Evolutionary conservation across 2,113 vertebrate species (phyloP).

Genomic region (Archilochus colubris): DNA sequence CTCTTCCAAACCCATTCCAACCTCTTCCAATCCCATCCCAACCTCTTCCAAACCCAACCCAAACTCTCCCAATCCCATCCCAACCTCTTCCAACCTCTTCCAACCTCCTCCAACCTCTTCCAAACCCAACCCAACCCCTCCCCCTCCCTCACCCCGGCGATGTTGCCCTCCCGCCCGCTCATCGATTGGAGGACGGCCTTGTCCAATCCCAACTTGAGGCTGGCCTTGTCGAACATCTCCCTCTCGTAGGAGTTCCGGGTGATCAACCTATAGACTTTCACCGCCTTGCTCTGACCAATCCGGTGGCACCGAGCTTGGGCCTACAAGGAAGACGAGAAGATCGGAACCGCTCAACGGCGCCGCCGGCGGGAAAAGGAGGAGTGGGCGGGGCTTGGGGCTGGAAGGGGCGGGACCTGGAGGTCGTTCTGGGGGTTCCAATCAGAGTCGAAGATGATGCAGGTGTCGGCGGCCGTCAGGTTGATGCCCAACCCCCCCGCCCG

Average conservation of each 20-base stretch:
- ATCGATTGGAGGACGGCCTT: slow-evolving; percentile 94
- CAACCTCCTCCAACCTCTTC: too few species aligned
- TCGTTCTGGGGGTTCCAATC: slow-evolving; percentile 97
- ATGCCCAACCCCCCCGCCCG: slow-evolving; percentile 92
- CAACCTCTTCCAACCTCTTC: too few species aligned
- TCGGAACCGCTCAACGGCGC: too few species aligned
- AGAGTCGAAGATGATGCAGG: too few species aligned
- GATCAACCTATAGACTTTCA: slow-evolving; percentile 96
- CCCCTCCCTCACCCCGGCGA: slow-evolving; percentile 82
- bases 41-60: too few species aligned
- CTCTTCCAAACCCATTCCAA: too few species aligned
- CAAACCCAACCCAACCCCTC: too few species aligned
- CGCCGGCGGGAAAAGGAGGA: too few species aligned
- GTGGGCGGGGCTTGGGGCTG: too few species aligned
- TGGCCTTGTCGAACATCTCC: slow-evolving; percentile 97
- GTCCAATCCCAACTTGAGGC: slow-evolving; percentile 91
- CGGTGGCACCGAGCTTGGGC: slow-evolving; percentile 94
- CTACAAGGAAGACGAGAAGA: slow-evolving; percentile 69
- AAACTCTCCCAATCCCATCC: too few species aligned
- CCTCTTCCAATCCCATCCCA: too few species aligned
- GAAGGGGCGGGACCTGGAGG: slow-evolving; percentile 79
- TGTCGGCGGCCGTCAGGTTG: slow-evolving; percentile 94
- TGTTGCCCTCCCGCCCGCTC: slow-evolving; percentile 89
- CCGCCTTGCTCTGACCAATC: slow-evolving; percentile 94
- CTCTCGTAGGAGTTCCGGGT: slow-evolving; percentile 95